These are phyloP conservation scores for Octodonta nipae DNA, from an alignment of 2,888 invertebrate genomes.

Conservation along the genomic window DNA sequence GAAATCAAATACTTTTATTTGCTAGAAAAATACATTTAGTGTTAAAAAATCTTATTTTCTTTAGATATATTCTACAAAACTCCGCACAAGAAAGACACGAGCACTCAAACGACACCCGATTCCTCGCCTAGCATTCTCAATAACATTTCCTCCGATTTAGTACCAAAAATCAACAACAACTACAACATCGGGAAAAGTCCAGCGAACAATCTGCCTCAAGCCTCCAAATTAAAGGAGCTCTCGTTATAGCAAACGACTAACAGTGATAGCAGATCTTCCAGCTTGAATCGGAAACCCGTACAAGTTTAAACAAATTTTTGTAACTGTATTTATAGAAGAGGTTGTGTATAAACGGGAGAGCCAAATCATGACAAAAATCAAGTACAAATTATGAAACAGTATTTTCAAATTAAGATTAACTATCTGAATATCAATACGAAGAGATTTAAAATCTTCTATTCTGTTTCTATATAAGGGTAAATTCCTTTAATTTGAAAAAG, in stretches of 20 bases:
- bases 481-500: too few species aligned
- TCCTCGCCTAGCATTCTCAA: conserved; percentile 16
- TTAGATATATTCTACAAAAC: conserved; percentile 18
- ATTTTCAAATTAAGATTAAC: too few species aligned
- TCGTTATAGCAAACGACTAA: conserved; percentile 31
- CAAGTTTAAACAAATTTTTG: conserved; percentile 28
- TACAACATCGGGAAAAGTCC: conserved; percentile 32
- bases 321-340: too few species aligned
- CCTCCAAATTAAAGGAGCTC: conserved; percentile 27
- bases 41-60: conserved; percentile 7
- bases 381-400: too few species aligned
- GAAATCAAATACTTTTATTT: too few species aligned
- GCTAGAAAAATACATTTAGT: too few species aligned
- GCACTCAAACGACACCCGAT: conserved; percentile 31
- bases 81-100: conserved; percentile 26
- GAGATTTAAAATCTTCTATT: too few species aligned
- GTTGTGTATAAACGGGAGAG: too few species aligned
- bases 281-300: conserved; percentile 32
- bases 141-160: conserved; percentile 23
- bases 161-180: conserved; percentile 32
- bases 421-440: too few species aligned
- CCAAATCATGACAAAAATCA: too few species aligned
- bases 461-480: too few species aligned
- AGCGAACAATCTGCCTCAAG: conserved; percentile 21
- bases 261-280: conserved; percentile 24